phyloP scores from a whole-genome alignment of 64 coral and sea anemone genomes.

The Platygyra sinensis region DNA sequence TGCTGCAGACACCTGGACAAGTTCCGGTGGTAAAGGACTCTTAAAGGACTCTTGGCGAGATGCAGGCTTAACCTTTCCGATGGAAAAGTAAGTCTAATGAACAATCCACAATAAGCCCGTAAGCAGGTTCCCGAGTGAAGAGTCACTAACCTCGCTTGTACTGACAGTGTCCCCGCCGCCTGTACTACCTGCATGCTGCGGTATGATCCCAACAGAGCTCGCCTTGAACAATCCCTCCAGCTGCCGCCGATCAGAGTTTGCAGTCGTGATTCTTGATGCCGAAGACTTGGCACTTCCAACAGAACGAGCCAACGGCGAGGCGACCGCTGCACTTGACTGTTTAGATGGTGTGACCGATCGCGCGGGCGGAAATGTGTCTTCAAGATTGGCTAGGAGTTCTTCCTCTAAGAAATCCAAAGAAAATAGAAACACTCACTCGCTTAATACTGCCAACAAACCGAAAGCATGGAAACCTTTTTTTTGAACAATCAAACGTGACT shows the following conservation, averaged over 20 bases:
- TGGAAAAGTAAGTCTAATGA: no score
- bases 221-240: neutral
- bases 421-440: neutral
- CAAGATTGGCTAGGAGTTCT: constrained; percentile 74
- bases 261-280: neutral
- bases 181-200: neutral
- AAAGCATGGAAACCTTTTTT: no score
- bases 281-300: constrained; percentile 1
- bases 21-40: no score
- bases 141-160: constrained; percentile 13
- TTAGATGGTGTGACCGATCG: neutral
- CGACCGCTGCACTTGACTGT: neutral
- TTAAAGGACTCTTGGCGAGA: no score
- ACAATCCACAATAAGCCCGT: no score
- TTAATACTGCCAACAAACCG: neutral
- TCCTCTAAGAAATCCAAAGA: constrained; percentile 43
- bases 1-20: no score
- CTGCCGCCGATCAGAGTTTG: neutral
- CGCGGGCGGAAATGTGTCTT: constrained; percentile 15
- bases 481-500: no score
- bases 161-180: constrained; percentile 1
- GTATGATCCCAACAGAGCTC: neutral
- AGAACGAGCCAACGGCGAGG: neutral
- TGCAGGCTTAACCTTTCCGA: no score
- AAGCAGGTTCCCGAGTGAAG: no score